Evolutionary conservation across 2,888 invertebrate species (phyloP), one percentile per base, ranked within the genome.

Genomic region (Hedychridium roseum): DNA sequence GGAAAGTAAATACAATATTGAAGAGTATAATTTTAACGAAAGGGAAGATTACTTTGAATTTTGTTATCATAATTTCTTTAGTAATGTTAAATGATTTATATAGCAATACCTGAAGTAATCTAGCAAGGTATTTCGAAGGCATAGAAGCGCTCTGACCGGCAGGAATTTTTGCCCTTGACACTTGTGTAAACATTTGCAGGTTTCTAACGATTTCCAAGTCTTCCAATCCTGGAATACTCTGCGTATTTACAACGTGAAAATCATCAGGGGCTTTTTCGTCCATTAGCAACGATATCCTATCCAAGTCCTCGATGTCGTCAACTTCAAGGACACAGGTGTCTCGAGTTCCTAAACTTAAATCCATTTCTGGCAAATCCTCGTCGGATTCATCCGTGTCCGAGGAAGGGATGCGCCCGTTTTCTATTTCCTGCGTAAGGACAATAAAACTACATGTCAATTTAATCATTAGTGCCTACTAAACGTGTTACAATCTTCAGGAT

Each of bases 181-280:
- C 60, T 75, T 94, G 93, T 0, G 92, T 87, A 71, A 93, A 92
- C 89, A 92, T 91, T 82, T 92, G 89, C 30, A 89, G 79, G 75
- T 88, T 89, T 60, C 85, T 82, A 0, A 88, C 86, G 6, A 86
- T 83, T 65, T 88, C 87, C 54, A 86, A 80, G 50, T 86, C 87
- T 32, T 85, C 83, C 50, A 88, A 80, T 0, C 91, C 92, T 1
- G 91, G 90, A 44, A 91, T 85, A 20, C 82, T 82, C 76, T 92
- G 89, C 0, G 90, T 91, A 70, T 90, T 91, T 32, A 89, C 90
- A 34, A 91, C 85, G 65, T 90, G 87, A 72, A 91, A 89, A 41
- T 90, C 91, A 52, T 87, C 85, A 0, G 91, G 91, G 2, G 89
- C 86, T 46, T 84, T 83, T 2, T 86, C 86, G 69, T 92, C 91